Evolutionary conservation across 64 coral and sea anemone species (phyloP).

Genomic region (Exaiptasia diaphana): DNA sequence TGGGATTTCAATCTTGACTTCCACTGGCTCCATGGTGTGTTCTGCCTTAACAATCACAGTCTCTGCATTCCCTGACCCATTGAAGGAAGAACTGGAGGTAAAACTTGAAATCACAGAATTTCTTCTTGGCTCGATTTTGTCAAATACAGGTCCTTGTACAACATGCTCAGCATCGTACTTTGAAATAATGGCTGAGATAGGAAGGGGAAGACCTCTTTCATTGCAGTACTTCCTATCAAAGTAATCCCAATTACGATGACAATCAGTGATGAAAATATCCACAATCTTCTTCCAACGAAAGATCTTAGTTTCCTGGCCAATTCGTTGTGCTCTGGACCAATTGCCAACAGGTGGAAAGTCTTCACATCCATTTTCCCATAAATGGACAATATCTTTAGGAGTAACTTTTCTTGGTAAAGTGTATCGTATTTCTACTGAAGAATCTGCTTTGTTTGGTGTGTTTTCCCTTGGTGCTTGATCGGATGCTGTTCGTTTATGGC

Average conservation of each 20-base stretch:
- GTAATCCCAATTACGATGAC: constrained; percentile 63
- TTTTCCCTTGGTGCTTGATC: background rate
- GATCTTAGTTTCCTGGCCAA: constrained; percentile 99
- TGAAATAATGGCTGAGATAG: constrained; percentile 81
- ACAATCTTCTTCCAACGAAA: constrained; percentile 99
- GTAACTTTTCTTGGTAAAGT: constrained; percentile 91
- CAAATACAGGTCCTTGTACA: constrained; percentile 71
- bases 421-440: constrained; percentile 56
- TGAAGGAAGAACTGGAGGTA: background rate
- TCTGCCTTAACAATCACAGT: constrained; percentile 3
- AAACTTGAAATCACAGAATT: background rate
- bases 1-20: constrained; percentile 24
- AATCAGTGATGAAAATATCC: constrained; percentile 88
- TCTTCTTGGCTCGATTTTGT: constrained; percentile 42
- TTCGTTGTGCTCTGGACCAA: constrained; percentile 94
- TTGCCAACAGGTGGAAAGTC: constrained; percentile 82
- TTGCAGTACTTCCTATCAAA: constrained; percentile 86
- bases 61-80: background rate
- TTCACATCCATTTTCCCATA: constrained; percentile 92
- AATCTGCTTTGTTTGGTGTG: background rate
- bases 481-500: background rate
- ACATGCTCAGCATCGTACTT: constrained; percentile 81
- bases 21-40: background rate
- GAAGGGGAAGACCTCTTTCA: constrained; percentile 66
- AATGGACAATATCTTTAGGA: constrained; percentile 81